Base-by-base conservation (phyloP, 92 coral and sea anemone genomes). In the Anthopleura xanthogrammica region DNA sequence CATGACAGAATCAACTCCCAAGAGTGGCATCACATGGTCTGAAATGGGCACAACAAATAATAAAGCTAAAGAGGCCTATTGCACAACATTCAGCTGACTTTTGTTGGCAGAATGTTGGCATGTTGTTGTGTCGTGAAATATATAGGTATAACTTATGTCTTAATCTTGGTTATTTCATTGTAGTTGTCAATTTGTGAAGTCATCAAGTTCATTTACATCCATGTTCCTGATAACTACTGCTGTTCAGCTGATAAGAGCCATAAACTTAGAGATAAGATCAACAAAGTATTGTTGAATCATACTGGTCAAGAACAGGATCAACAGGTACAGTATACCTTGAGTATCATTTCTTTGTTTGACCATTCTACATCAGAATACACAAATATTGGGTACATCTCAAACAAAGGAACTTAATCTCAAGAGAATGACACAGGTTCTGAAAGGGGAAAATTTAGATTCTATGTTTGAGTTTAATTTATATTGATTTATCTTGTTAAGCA, bases 221-320 rank as follows among this genome's bases (percentile, higher is more conserved):
- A 90, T 50, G 83, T 87, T 58, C 93, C 93, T 29, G 72, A 62
- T 42, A 90, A 77, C 12, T 87, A 83, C 82, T 85, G 83, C 73
- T 64, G 78, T 60, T 78, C 84, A 66, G 55, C 77, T 36, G 62
- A 62, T 2, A 52, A 85, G 50, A 62, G 76, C 56, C 60, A 58
- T 39, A 80, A 29, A 48, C 83, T 79, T 1, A 89, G 87, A 86
- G 90, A 93, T 39, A 88, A 78, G 14, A 79, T 90, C 80, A 93
- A 88, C 76, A 80, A 66, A 43, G 77, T 83, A 12, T 83, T 93
- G 62, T 43, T 91, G 41, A 52, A 79, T 36, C 89, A 85, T 73
- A 42, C 88, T 43, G 94, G 94, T 22, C 80, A 52, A 55, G 86
- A 79, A 64, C 41, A 77, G 41, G 84, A 91, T 20, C 92, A 90